Conservation (phyloP, 2,888 invertebrate genomes). For the Argyresthia goedartella region DNA sequence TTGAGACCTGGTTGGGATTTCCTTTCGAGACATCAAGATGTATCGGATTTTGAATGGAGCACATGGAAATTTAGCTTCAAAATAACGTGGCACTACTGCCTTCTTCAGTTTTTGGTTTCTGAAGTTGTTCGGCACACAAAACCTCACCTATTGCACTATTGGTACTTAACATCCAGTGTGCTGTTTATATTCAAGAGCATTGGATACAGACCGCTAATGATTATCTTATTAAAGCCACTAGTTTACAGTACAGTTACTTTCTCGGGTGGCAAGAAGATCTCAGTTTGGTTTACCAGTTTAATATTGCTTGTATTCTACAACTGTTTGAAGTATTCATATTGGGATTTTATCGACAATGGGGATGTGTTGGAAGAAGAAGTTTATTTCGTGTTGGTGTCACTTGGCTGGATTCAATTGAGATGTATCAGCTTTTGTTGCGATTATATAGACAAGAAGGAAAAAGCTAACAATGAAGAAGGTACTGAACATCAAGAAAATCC, state of each 20-base stretch:
- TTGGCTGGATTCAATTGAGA: conserved; percentile 81
- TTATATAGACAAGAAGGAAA: conserved; percentile 39
- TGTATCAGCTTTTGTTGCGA: conserved; percentile 83
- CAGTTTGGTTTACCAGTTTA: conserved; percentile 70
- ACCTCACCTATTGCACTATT: conserved; percentile 44
- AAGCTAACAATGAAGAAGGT: conserved; percentile 13
- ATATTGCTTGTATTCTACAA: conserved; percentile 60
- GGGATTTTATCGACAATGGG: conserved; percentile 50
- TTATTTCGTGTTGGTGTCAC: conserved; percentile 63
- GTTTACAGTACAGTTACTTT: conserved; percentile 54
- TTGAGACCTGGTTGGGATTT: conserved; percentile 71
- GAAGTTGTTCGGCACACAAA: conserved; percentile 49
- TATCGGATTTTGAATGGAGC: conserved; percentile 80
- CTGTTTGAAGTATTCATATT: conserved; percentile 51
- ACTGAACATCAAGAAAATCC: not conserved
- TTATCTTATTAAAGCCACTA: conserved; percentile 68
- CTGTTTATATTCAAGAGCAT: conserved; percentile 54
- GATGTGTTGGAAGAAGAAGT: conserved; percentile 60
- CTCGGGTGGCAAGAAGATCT: conserved; percentile 49
- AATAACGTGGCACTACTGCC: conserved; percentile 65
- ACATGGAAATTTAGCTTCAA: conserved; percentile 70
- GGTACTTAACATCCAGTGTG: conserved; percentile 65
- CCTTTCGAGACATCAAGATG: conserved; percentile 71
- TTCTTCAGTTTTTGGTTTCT: conserved; percentile 65
- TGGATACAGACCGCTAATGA: conserved; percentile 58